Evolutionary conservation across 2,113 vertebrate genomes (phyloP), one percentile per base, ranked within the genome.

Genomic region (Xiphorhynchus elegans): DNA sequence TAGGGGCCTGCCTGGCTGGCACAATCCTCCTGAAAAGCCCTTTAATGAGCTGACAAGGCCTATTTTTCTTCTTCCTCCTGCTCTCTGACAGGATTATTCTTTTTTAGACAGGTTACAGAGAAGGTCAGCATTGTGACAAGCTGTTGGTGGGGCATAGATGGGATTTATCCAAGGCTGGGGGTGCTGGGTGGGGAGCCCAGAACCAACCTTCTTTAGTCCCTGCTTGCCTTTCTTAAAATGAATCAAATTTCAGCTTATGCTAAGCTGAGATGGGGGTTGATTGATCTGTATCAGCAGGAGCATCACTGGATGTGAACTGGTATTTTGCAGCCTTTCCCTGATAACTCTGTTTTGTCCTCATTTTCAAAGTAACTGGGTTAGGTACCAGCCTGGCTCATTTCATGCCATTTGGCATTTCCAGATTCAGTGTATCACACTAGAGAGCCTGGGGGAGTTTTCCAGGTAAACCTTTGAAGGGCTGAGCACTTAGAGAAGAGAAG

Each of bases 311-410:
- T 11, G 17, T 20, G 70, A 14, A 6, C 13, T 17, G 44, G 37
- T 23, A 24, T 31, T 74, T 77, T 69, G 20, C 33, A 62, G 25
- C 33, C 24, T 66, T 64, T 47, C 10, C 35, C 46, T 18, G 29
- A 14, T 84, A 76, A 64, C 26, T 87, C 70, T 79, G 18, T 28
- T 85, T 88, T 74, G 68, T 70, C 40, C 63, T 79, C 6, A 66
- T 92, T 93, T 88, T 59, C 75, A 50, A 73, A 84, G 76, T 74
- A 80, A 67, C 25, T 50, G 3, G 5, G 39, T 84, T 94, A 29
- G 14, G 10, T 68, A 56, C 42, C n/a, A 84, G 14, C 58, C 84
- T 80, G 90, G 64, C 68, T 94, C 89, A 42, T 78, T 94, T 84
- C 46, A 31, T 47, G 42, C 37, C 35, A 20, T 40, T 72, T 96